Base-by-base conservation (phyloP, 2,113 vertebrate species). In the Xiphophorus couchianus region DNA sequence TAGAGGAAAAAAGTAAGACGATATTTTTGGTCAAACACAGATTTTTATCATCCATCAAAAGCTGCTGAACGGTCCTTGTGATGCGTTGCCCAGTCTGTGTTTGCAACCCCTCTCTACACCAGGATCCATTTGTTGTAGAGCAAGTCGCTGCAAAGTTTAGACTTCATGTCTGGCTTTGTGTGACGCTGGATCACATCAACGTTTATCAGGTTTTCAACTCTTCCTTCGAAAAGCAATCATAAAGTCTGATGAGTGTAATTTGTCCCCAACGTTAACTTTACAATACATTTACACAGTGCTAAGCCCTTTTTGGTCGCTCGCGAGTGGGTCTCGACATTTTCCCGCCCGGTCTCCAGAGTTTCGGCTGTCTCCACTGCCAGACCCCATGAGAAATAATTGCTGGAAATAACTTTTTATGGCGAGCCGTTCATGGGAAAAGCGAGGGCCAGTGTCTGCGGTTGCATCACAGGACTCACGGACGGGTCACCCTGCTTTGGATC, bases 351-450 rank as follows among this genome's bases (percentile, higher is more conserved):
- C 28, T 17, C 25, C 54, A 42, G 39, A 68, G 71, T 78, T 74
- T 66, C 63, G 84, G 54, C 73, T 80, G 35, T 72, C 83, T 77
- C 74, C 29, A 0, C 63, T 33, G 30, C 61, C 64, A 14, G 73
- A 72, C 75, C 69, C 76, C 9, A 7, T 25, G 81, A 84, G 80
- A 71, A 86, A 64, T 17, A 15, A 60, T 82, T 87, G 66, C 81
- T 84, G 77, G 73, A 79, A 89, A 88, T 82, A 82, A 65, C 68
- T 78, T 73, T 58, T 74, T 31, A 77, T 75, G 74, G 71, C 51
- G 9, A 82, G 83, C 77, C 81, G 66, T 79, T 89, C 80, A 66
- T 91, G 90, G 89, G 92, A 93, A 91, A 83, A 64, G 79, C 22
- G 60, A 74, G 71, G 69, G 76, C 74, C 80, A 84, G 3, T 81